Evolutionary conservation across 2,797 vertebrate genomes (phyloP).

Genomic region (Uromys caudimaculatus): DNA sequence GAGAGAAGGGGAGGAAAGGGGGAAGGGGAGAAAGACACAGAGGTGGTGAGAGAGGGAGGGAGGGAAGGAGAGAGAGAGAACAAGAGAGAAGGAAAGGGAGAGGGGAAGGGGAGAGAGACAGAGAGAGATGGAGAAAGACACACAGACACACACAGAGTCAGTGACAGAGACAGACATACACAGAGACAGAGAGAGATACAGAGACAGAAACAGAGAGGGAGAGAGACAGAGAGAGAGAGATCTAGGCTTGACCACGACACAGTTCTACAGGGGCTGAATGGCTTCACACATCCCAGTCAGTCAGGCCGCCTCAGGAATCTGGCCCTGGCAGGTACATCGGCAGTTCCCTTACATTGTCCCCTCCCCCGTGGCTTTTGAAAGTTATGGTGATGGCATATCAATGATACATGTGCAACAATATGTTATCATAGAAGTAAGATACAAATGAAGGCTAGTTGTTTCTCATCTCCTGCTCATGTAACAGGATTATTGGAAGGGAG

Average conservation of each 20-base stretch:
- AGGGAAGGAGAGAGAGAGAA: not conserved
- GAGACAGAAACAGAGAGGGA: no score
- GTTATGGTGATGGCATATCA: not conserved
- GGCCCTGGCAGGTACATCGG: rapidly evolving
- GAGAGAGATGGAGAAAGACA: not conserved
- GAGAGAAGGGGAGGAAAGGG: no score
- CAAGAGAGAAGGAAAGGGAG: no score
- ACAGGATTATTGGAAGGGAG: not conserved
- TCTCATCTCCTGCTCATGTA: not conserved
- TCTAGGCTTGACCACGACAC: not conserved
- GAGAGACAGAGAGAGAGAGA: not conserved
- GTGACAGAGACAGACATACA: not conserved
- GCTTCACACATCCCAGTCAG: not conserved
- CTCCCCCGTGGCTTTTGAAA: not conserved
- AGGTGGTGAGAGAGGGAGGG: not conserved
- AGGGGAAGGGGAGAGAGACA: not conserved
- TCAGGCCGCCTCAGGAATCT: not conserved
- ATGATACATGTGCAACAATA: not conserved
- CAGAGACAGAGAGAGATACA: not conserved
- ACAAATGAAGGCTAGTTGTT: not conserved
- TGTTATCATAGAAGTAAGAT: conserved; percentile 9
- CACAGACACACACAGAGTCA: no score
- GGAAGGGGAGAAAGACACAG: not conserved
- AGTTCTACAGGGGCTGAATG: not conserved
- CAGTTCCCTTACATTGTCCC: not conserved